Conservation (phyloP, 2,888 invertebrate genomes). For the Stenichneumon culpator region DNA sequence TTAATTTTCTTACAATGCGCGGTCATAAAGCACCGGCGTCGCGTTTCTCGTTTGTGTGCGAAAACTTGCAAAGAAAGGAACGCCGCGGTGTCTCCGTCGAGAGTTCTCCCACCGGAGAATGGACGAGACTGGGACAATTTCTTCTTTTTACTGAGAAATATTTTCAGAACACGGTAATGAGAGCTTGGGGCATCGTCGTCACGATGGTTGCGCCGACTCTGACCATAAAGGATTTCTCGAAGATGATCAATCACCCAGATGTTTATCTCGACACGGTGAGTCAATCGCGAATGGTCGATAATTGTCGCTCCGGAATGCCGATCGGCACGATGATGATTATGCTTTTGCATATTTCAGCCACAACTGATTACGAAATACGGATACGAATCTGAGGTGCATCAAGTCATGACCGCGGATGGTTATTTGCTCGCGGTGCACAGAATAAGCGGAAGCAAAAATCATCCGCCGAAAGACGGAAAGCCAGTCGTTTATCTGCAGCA, state of each 20-base stretch:
- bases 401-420: conserved; percentile 76
- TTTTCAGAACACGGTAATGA: conserved; percentile 74
- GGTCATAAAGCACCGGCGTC: neutral
- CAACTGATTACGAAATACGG: conserved; percentile 78
- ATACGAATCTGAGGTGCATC: conserved; percentile 75
- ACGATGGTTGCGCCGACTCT: conserved; percentile 76
- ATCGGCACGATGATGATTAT: neutral
- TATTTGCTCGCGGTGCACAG: conserved; percentile 78
- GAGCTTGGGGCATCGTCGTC: conserved; percentile 76
- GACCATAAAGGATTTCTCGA: conserved; percentile 76
- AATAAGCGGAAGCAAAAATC: conserved; percentile 72
- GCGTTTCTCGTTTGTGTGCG: neutral
- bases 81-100: neutral
- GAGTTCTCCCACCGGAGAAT: neutral
- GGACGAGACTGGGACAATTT: neutral
- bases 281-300: conserved; percentile 15
- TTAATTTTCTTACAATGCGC: neutral
- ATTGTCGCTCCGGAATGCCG: neutral
- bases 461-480: conserved; percentile 69
- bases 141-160: too few relatives aligned
- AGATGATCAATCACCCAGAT: conserved; percentile 79
- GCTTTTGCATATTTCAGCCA: conserved; percentile 67
- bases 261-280: conserved; percentile 77
- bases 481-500: conserved; percentile 78
- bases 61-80: neutral